Conservation (phyloP, 2,113 vertebrate genomes). For the Alethe diademata region DNA sequence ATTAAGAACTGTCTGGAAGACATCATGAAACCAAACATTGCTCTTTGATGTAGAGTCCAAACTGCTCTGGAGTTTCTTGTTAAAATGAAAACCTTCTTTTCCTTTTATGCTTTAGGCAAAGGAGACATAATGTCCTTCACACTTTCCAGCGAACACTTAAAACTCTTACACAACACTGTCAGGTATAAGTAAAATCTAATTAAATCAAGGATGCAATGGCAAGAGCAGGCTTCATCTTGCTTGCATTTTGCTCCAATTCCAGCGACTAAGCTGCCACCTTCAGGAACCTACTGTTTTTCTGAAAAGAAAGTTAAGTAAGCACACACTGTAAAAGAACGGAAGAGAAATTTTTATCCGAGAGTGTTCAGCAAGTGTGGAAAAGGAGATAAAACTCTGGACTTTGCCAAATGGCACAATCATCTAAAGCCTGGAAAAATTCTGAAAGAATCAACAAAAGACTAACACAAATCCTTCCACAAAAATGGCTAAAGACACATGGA, state of each 20-base stretch:
- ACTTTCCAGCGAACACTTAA: neutral
- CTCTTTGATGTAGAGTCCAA: neutral
- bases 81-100: neutral
- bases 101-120: neutral
- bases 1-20: conserved; percentile 7
- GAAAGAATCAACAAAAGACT: neutral
- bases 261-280: neutral
- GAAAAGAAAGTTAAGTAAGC: neutral
- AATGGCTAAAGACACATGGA: neutral
- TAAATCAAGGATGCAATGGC: conserved; percentile 1
- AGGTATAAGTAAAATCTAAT: neutral
- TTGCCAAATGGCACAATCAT: neutral
- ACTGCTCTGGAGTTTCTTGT: neutral
- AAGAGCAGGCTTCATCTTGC: neutral
- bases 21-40: neutral
- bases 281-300: neutral
- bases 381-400: neutral
- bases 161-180: neutral
- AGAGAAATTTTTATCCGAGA: neutral
- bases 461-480: neutral
- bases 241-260: neutral
- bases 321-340: neutral
- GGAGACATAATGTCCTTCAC: neutral
- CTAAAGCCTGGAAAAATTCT: neutral
- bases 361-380: neutral